Evolutionary conservation across 2,797 vertebrate genomes (phyloP), one percentile per base, ranked within the genome.

Genomic region (Chromobotia macracanthus): DNA sequence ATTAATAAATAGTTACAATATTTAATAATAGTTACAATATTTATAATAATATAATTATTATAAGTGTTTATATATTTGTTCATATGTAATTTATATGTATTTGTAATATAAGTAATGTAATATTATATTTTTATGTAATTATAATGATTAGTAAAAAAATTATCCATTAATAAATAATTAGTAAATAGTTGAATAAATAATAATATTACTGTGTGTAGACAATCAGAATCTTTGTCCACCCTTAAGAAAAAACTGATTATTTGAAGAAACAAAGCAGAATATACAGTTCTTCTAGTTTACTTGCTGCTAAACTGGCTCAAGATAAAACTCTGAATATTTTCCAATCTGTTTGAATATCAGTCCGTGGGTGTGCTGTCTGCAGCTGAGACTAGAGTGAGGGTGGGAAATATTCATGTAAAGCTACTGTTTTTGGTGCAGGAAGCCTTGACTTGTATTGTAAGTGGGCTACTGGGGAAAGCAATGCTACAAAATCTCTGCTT

Each of bases 391-490:
- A 25, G 53, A 69, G 51, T 31, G 68, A 35, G 72, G 51, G 13
- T 41, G 15, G 21, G 53, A 53, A 53, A 75, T 25, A 60, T 16
- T 28, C 13, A 56, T 28, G 50, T 28, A 66, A 25, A 41, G 35
- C 48, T 18, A 35, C 61, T 53, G 46, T 15, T 28, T 66, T 66
- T 66, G 31, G 23, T 56, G 21, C 2, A 21, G 12, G n/a, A 75
- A 56, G 35, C 35, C 63, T 75, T 28, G 48, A 9, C 61, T 55
- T 75, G 46, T 53, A 25, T 66, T 56, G n/a, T 56, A 44, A 66
- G 35, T 56, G 50, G 63, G 44, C 50, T 56, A 55, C 16, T 44
- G 50, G 73, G 73, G 19, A 66, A 25, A n/a, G 48, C 25, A 55
- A 74, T n/a, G 19, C 31, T 53, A 23, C 18, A 64, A 38, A 51